Conservation (phyloP, 2,113 vertebrate species). For the Enhydra lutris region DNA sequence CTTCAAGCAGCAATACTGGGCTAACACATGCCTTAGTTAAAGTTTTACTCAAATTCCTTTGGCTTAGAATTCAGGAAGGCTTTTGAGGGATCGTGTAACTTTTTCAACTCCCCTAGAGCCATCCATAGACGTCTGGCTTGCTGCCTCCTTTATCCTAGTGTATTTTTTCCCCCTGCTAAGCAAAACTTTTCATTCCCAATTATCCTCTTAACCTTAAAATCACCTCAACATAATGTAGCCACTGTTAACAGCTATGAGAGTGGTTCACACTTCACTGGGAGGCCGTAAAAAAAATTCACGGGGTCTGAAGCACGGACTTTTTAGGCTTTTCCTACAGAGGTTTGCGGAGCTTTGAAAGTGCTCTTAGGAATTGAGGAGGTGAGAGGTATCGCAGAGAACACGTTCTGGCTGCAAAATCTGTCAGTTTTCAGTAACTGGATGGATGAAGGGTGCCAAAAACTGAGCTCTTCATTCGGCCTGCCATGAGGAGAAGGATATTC, state of each 20-base stretch:
- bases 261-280: neutral
- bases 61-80: neutral
- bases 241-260: neutral
- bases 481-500: neutral
- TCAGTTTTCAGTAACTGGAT: neutral
- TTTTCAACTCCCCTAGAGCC: neutral
- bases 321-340: neutral
- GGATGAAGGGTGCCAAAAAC: neutral
- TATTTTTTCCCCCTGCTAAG: neutral
- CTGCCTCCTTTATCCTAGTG: neutral
- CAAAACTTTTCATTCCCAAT: neutral
- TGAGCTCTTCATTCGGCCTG: neutral
- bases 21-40: neutral
- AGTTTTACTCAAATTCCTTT: neutral
- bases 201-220: conserved; percentile 31
- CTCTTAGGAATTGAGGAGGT: neutral
- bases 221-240: neutral
- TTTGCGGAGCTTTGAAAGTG: neutral
- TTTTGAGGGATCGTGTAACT: neutral
- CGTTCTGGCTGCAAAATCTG: neutral
- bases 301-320: neutral
- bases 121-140: neutral
- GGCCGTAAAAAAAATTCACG: neutral
- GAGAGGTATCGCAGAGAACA: neutral
- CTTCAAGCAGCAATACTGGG: no score